Conservation (phyloP, 2,113 vertebrate genomes). For the Dicaeum eximium region DNA sequence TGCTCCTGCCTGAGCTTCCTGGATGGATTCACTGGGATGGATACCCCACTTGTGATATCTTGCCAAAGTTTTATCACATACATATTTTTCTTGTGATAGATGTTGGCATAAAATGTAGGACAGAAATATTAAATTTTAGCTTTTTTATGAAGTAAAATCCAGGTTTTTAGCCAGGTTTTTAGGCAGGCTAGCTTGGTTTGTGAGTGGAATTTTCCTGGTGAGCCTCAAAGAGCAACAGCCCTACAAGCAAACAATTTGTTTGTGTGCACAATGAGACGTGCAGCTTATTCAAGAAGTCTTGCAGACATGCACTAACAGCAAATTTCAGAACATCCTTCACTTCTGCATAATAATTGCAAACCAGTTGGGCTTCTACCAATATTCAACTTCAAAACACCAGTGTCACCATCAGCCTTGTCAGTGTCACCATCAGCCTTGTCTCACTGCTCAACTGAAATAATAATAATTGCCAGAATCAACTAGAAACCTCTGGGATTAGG, state of each 20-base stretch:
- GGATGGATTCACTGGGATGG: not conserved
- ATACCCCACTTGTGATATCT: not conserved
- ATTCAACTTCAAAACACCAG: not conserved
- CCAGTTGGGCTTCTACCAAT: not conserved
- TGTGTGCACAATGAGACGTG: accelerated
- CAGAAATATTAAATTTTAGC: not conserved
- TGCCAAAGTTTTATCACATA: not conserved
- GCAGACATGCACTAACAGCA: not conserved
- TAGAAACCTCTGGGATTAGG: not conserved
- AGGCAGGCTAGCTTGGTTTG: not conserved
- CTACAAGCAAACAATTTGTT: not conserved
- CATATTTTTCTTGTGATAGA: not conserved
- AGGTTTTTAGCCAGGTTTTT: no score
- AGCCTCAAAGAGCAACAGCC: not conserved
- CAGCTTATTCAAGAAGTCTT: not conserved
- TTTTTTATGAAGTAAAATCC: no score
- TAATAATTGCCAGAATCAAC: not conserved
- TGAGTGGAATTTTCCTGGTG: not conserved
- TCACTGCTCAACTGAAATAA: not conserved
- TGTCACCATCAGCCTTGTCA: not conserved
- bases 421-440: not conserved
- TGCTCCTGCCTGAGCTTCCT: not conserved
- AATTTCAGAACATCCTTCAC: not conserved
- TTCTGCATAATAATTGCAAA: not conserved
- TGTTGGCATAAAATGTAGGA: not conserved